phyloP scores from a whole-genome alignment of 2,888 invertebrate species.

The Drosophila phalerata region DNA sequence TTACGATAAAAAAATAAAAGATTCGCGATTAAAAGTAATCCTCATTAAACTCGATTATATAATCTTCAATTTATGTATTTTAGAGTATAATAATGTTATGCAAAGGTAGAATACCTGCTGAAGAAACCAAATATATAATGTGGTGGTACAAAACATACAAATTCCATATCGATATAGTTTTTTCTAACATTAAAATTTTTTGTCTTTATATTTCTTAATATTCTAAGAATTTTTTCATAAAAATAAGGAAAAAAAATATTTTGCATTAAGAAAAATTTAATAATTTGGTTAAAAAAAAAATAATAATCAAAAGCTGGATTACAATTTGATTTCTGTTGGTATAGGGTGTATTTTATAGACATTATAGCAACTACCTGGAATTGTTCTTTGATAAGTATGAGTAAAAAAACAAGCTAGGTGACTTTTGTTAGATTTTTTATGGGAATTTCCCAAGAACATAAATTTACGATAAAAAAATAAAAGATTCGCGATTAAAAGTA shows the following conservation, averaged over 20 bases:
- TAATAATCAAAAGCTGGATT: too few species aligned
- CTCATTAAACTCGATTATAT: neutral
- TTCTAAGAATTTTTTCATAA: too few species aligned
- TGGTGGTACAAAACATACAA: too few species aligned
- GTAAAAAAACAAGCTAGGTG: conserved; percentile 25
- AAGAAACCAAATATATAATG: too few species aligned
- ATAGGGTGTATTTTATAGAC: neutral
- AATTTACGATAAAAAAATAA: conserved; percentile 7
- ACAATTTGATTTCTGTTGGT: neutral
- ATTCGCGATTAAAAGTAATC: conserved; percentile 4
- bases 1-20: conserved; percentile 19
- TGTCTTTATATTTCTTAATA: too few species aligned
- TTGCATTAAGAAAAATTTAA: too few species aligned
- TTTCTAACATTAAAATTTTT: too few species aligned
- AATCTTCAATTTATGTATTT: neutral
- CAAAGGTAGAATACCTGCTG: too few species aligned
- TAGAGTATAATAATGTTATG: too few species aligned
- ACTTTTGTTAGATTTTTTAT: conserved; percentile 11
- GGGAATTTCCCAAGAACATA: neutral
- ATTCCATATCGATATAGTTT: too few species aligned
- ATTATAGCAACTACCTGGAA: neutral
- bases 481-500: conserved; percentile 17
- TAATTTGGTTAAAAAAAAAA: too few species aligned
- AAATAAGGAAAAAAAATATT: too few species aligned
- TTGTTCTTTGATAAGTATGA: conserved; percentile 11